Base-by-base conservation (phyloP, 2,888 invertebrate genomes). In the Steinernema scapterisci region DNA sequence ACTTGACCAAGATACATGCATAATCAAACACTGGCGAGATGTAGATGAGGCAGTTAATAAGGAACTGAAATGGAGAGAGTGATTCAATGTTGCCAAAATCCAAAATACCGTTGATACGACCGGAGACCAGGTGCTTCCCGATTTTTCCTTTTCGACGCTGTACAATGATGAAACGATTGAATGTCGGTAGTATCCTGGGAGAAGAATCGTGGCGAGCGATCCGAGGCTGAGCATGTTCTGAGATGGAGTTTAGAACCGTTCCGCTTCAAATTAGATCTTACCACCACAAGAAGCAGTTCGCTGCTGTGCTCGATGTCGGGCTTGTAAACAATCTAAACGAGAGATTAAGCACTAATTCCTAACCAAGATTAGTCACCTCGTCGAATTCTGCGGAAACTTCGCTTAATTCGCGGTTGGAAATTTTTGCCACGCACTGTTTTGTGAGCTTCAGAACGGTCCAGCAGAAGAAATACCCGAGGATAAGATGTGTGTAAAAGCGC, bases 11-110 rank as follows among this genome's bases (percentile, higher is more conserved):
- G 5, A 63, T 63, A 16, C 63, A 63, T 11, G 16, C 63, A 13
- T 63, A 63, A 25, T 63, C 63, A 31, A 63, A 63, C 5, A 63
- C 31, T 13, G 63, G 63, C 63, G 63, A 63, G 1, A 63, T 7
- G 31, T 63, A 63, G 7, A 27, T 63, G 16, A 63, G 63, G 19
- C 27, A 1, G 63, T 25, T 9, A 7, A 63, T 27, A 5, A 25
- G 16, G 16, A 63, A 7, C 63, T 63, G 19, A 31, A 63, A 48
- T 48, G 5, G n/a, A n/a, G n/a, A n/a, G n/a, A n/a, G n/a, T n/a
- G n/a, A n/a, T n/a, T n/a, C n/a, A n/a, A n/a, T n/a, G n/a, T n/a
- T n/a, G n/a, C n/a, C 23, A 31, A 63, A 63, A 31, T 31, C 25
- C 3, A 5, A 13, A 9, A 6, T 23, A 54, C 54, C 63, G 63